phyloP scores from a whole-genome alignment of 2,113 vertebrate species.

The Electrona antarctica region DNA sequence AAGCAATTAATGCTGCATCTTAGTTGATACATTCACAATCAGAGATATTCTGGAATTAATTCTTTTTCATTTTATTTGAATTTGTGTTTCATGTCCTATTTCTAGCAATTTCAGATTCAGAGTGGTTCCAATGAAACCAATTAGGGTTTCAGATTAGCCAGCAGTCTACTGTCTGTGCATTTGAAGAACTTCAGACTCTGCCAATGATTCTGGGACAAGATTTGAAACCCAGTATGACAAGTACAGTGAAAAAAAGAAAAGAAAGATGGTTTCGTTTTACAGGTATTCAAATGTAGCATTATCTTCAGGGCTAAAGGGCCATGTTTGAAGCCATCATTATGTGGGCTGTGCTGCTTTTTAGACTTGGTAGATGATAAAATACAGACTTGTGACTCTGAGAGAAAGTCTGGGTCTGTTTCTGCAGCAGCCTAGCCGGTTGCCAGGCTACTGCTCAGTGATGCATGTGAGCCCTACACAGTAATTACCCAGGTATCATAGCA shows the following conservation, averaged over 20 bases:
- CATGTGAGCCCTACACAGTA: constrained; percentile 59
- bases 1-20: no score
- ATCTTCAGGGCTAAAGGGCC: no score
- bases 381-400: constrained; percentile 45
- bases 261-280: not conserved
- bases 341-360: not conserved
- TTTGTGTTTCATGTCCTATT: not conserved
- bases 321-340: no score
- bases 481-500: constrained; percentile 70
- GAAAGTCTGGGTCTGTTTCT: constrained; percentile 46
- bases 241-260: not conserved
- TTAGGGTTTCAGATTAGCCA: not conserved
- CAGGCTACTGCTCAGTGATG: constrained; percentile 67
- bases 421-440: constrained; percentile 58
- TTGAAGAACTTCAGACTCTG: no score
- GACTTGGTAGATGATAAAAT: constrained; percentile 42
- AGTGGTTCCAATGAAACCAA: not conserved
- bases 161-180: no score
- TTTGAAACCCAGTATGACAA: no score
- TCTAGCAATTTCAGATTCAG: not conserved
- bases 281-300: no score
- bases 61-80: no score
- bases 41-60: no score
- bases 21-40: no score
- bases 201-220: no score